Evolutionary conservation across 2,113 vertebrate genomes (phyloP).

Genomic region (Albula goreensis): DNA sequence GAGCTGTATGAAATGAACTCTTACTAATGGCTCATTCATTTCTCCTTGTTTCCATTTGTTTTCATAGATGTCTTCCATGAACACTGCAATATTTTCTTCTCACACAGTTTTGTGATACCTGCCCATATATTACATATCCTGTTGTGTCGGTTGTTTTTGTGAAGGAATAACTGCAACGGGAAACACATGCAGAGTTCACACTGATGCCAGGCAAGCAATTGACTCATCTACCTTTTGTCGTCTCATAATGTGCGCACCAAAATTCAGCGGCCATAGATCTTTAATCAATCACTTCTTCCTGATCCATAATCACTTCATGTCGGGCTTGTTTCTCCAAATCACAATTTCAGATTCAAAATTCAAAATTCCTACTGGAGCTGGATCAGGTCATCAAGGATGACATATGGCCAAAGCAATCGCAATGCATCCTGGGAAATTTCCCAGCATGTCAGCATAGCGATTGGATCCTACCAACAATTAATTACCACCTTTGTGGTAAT

Average conservation of each 20-base stretch:
- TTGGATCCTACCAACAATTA: background rate
- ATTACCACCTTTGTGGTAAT: background rate
- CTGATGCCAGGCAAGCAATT: background rate
- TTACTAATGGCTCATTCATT: background rate
- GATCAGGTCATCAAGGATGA: background rate
- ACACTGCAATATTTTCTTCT: background rate
- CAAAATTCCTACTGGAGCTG: background rate
- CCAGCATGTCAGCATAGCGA: background rate
- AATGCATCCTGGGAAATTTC: background rate
- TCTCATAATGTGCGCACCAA: too few species aligned
- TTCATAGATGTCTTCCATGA: background rate
- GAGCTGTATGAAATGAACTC: background rate
- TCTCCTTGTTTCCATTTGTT: background rate
- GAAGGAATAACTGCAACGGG: too few species aligned
- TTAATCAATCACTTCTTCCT: too few species aligned
- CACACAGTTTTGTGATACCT: background rate
- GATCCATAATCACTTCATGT: background rate
- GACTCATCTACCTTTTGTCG: background rate
- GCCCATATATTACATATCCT: too few species aligned
- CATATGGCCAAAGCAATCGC: background rate
- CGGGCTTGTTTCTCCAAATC: background rate
- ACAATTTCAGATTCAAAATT: background rate
- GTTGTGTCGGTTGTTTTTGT: too few species aligned
- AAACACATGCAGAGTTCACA: background rate
- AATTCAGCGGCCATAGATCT: too few species aligned